A percentile compares a stretch with the other conserved stretches of the same genome.
These are phyloP conservation scores for Thumatha senex DNA, from an alignment of 2,888 invertebrate species.

Conservation along the genomic window DNA sequence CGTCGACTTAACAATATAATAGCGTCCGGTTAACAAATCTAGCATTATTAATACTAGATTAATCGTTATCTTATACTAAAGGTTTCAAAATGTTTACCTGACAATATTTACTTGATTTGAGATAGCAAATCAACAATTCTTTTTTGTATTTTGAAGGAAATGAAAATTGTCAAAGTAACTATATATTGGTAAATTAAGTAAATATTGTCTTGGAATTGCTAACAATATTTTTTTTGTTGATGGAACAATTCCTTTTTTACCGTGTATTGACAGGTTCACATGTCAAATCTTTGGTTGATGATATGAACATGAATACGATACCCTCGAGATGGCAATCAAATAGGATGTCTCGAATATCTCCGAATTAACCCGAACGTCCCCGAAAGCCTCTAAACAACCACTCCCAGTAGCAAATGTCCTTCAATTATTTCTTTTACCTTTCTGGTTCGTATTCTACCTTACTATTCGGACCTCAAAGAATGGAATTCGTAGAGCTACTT, in stretches of 20 bases:
- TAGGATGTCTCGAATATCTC: slow-evolving; percentile 23
- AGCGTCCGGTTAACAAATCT: too few relatives aligned
- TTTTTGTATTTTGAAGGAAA: too few relatives aligned
- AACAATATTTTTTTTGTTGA: too few relatives aligned
- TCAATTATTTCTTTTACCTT: slow-evolving; percentile 39
- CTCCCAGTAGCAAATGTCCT: slow-evolving; percentile 32
- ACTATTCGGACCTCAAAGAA: slow-evolving; percentile 12
- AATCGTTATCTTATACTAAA: too few relatives aligned
- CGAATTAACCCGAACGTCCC: slow-evolving; percentile 12
- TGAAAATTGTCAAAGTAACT: too few relatives aligned
- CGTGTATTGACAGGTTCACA: slow-evolving; percentile 32
- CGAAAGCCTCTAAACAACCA: slow-evolving; percentile 21
- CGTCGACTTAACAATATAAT: too few relatives aligned
- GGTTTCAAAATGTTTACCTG: too few relatives aligned
- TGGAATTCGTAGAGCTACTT: slow-evolving; percentile 19
- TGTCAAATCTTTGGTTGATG: slow-evolving; percentile 39
- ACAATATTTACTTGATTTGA: too few relatives aligned
- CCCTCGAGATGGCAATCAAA: slow-evolving; percentile 37
- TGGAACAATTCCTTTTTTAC: slow-evolving; percentile 31
- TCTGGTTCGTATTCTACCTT: slow-evolving; percentile 22
- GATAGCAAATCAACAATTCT: too few relatives aligned
- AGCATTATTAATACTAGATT: too few relatives aligned
- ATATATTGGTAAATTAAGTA: too few relatives aligned
- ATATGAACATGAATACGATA: slow-evolving; percentile 33
- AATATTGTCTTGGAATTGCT: too few relatives aligned